Percentiles rank a stretch among this genome's conserved stretches.
Evolutionary conservation across 2,888 invertebrate species (phyloP).

Genomic region (Tachina grossa): DNA sequence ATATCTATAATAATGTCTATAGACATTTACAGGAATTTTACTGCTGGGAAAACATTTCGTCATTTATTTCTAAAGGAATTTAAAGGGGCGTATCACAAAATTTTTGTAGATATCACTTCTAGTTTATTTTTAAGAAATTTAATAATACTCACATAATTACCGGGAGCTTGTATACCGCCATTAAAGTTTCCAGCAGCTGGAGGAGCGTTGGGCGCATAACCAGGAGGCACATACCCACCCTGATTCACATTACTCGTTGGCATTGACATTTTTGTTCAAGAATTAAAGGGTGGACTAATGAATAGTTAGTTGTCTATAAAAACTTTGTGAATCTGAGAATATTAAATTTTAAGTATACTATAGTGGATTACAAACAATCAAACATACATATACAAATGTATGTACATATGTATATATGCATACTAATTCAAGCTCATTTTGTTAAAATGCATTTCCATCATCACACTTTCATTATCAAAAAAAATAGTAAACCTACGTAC

Average conservation of each 20-base stretch:
- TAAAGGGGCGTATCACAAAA: constrained; percentile 44
- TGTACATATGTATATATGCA: no score
- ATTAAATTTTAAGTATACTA: no score
- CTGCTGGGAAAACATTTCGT: background rate
- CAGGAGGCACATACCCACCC: constrained; percentile 80
- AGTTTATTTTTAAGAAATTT: background rate
- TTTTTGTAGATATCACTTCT: background rate
- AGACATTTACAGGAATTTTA: background rate
- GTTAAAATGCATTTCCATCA: background rate
- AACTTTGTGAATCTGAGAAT: no score
- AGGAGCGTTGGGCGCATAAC: constrained; percentile 73
- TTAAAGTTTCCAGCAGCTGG: constrained; percentile 73
- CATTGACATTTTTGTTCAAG: constrained; percentile 72
- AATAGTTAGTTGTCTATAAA: no score
- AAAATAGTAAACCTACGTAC: background rate
- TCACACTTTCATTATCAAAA: background rate
- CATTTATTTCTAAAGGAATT: background rate
- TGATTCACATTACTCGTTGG: constrained; percentile 79
- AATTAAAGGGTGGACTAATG: background rate
- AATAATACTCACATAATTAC: constrained; percentile 76
- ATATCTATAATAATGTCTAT: no score
- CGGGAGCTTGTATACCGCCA: constrained; percentile 75
- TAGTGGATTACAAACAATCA: no score
- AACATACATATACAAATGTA: no score
- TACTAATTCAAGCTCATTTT: background rate